Percentiles rank a stretch among this genome's conserved stretches.
Evolutionary conservation across 2,113 vertebrate species (phyloP).

Genomic region (Chloropsis hardwickii): DNA sequence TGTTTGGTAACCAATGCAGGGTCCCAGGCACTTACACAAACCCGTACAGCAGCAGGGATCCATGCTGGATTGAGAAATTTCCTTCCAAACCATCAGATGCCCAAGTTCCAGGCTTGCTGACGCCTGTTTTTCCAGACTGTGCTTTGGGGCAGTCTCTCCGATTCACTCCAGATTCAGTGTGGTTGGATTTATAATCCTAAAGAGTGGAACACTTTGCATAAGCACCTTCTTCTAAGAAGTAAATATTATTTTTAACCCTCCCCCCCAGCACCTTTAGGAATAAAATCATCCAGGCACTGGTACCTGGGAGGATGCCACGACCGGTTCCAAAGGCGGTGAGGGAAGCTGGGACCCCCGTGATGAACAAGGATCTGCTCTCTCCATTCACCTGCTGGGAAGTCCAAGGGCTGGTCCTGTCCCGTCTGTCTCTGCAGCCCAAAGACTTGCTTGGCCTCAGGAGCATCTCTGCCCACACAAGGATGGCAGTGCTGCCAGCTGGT

Average conservation of each 20-base stretch:
- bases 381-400: neutral
- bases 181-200: slow-evolving; percentile 34
- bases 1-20: neutral
- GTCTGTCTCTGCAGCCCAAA: neutral
- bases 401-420: neutral
- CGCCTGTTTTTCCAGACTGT: neutral
- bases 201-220: slow-evolving; percentile 48
- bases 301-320: neutral
- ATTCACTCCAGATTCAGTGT: neutral
- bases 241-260: slow-evolving; percentile 37
- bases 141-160: neutral
- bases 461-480: neutral
- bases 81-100: neutral
- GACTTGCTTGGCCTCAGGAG: neutral
- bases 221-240: slow-evolving; percentile 52
- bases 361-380: neutral
- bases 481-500: neutral
- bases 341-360: neutral
- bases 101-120: neutral
- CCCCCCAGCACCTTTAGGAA: slow-evolving; percentile 13
- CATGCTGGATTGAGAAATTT: neutral
- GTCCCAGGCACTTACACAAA: neutral
- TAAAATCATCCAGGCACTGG: neutral
- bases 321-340: neutral
- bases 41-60: neutral